Base-by-base conservation (phyloP, 2,797 vertebrate genomes). In the Galago senegalensis region DNA sequence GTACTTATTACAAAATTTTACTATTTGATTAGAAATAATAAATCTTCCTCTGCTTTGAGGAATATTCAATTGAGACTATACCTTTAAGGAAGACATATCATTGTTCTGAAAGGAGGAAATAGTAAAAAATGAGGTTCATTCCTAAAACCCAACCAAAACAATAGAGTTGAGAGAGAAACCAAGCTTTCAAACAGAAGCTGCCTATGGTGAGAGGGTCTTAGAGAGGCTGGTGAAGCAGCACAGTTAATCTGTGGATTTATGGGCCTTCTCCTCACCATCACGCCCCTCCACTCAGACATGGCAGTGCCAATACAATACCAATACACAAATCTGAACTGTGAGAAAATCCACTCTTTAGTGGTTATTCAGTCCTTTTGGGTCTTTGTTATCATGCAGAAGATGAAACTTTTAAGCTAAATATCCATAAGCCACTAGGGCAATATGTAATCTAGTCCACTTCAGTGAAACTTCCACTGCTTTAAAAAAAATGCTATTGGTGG, bases 201-300 rank as follows among this genome's bases (percentile, higher is more conserved):
- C 46, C 29, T 53, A 13, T 21, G 63, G 17, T n/a, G 18, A 6
- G 0, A 43, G 58, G 11, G 60, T 56, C 63, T 6, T 31, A 76
- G 67, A 53, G 27, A 37, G 14, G 25, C 12, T 6, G 12, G 60
- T 9, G 9, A 85, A 43, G 43, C 5, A 46, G 67, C 37, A 23
- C 10, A 9, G 69, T 23, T 43, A 3, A n/a, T 27, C 27, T 81
- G 81, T 29, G 67, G 81, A 12, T n/a, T 14, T 69, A 13, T 1
- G 4, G 20, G 3, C 17, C 25, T 46, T n/a, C 12, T 53, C 10
- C 37, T 73, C 84, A 86, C 77, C 14, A 80, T 80, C 79, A 46
- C 6, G 34, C 16, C 3, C 2, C 37, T 46, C 37, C 27, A 37
- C 49, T 23, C 7, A 11, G 4, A 72, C 4, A 18, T 0, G 1